A percentile compares a stretch with the other conserved stretches of the same genome.
phyloP scores from a whole-genome alignment of 2,888 invertebrate species.

The Apamea epomidion region DNA sequence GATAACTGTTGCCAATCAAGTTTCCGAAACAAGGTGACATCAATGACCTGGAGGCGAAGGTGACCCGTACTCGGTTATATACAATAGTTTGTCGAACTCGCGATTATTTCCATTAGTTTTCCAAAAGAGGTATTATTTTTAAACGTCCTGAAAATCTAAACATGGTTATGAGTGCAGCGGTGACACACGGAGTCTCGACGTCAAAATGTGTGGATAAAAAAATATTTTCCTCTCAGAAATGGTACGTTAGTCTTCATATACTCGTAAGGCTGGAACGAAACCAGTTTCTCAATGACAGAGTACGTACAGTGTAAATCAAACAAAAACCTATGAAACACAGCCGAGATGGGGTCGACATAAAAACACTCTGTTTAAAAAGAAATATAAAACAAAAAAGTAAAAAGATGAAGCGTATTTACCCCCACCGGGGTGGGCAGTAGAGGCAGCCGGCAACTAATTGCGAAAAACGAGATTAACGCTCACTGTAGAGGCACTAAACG shows the following conservation, averaged over 20 bases:
- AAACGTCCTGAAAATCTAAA: constrained; percentile 49
- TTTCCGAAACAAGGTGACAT: constrained; percentile 89
- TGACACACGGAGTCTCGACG: background rate
- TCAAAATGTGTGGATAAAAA: constrained; percentile 28
- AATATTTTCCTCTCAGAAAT: constrained; percentile 16
- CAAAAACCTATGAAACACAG: constrained; percentile 72
- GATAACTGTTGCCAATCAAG: constrained; percentile 86
- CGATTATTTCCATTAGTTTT: constrained; percentile 70
- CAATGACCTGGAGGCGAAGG: constrained; percentile 87
- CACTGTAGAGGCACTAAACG: constrained; percentile 84
- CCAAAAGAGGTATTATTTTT: constrained; percentile 63
- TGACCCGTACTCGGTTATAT: constrained; percentile 80
- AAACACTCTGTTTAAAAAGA: constrained; percentile 77
- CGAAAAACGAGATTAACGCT: constrained; percentile 88
- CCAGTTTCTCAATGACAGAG: constrained; percentile 67
- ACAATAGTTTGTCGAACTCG: constrained; percentile 83
- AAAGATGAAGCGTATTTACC: constrained; percentile 81
- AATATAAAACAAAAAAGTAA: constrained; percentile 76
- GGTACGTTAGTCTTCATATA: constrained; percentile 27
- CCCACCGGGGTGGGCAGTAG: constrained; percentile 79
- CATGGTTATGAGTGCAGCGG: background rate
- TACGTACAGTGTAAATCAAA: constrained; percentile 64
- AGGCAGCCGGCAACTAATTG: constrained; percentile 86
- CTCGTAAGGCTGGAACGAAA: constrained; percentile 51
- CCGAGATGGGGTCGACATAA: constrained; percentile 71